Percentiles rank a stretch among this genome's conserved stretches.
Evolutionary conservation across 2,888 invertebrate genomes (phyloP).

Genomic region (Malachius bipustulatus): DNA sequence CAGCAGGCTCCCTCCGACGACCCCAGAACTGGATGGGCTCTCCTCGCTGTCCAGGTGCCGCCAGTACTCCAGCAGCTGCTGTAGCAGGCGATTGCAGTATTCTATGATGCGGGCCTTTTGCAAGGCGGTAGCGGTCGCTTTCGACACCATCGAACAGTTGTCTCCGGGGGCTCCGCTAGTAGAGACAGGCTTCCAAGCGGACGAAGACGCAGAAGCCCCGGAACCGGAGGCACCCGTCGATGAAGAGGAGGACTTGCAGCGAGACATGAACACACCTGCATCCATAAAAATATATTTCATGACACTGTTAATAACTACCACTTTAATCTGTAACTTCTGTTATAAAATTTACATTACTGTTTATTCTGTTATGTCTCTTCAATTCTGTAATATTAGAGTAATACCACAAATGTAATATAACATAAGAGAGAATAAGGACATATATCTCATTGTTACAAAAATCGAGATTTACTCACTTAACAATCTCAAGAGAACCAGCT

Average conservation of each 20-base stretch:
- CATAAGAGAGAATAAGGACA: too few species aligned
- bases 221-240: constrained; percentile 25
- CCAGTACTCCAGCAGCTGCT: constrained; percentile 67
- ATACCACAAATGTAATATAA: too few species aligned
- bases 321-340: too few species aligned
- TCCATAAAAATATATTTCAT: too few species aligned
- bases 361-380: too few species aligned
- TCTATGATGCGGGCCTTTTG: constrained; percentile 58
- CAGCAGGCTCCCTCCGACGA: constrained; percentile 57
- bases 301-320: too few species aligned
- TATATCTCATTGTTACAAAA: too few species aligned
- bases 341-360: too few species aligned
- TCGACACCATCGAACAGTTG: constrained; percentile 49
- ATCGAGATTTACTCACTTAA: constrained; percentile 51
- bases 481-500: constrained; percentile 76
- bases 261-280: constrained; percentile 62
- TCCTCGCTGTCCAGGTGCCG: constrained; percentile 43
- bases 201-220: constrained; percentile 10
- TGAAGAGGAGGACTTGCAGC: constrained; percentile 46
- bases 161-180: constrained; percentile 27
- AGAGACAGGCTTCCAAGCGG: constrained; percentile 5
- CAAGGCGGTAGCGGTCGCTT: constrained; percentile 57
- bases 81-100: constrained; percentile 59
- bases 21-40: constrained; percentile 25
- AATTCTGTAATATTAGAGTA: too few species aligned